Conservation (phyloP, 2,113 vertebrate species). For the Corydoras sp. region DNA sequence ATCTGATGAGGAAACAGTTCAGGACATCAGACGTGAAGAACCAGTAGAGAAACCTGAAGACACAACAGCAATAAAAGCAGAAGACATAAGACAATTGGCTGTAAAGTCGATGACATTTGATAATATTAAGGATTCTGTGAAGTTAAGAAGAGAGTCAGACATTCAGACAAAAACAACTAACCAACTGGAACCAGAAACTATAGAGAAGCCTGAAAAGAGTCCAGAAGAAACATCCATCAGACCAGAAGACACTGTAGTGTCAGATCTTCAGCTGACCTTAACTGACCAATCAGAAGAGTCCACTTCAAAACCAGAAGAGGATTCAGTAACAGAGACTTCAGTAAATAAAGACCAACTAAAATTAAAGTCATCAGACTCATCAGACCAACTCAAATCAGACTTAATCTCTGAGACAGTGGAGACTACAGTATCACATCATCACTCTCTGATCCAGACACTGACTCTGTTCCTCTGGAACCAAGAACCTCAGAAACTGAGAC, state of each 20-base stretch:
- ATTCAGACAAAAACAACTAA: background rate
- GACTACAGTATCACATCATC: too few species aligned
- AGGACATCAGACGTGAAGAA: background rate
- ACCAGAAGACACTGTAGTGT: background rate
- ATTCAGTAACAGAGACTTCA: too few species aligned
- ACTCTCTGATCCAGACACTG: too few species aligned
- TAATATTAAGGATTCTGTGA: too few species aligned
- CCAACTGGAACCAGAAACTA: background rate
- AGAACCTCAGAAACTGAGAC: background rate
- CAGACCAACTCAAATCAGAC: background rate
- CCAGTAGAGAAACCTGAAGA: background rate
- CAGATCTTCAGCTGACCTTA: too few species aligned
- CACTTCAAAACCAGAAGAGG: too few species aligned
- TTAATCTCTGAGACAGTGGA: background rate
- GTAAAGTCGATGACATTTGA: background rate
- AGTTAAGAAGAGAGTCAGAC: too few species aligned
- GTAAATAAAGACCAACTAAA: too few species aligned
- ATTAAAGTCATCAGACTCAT: background rate
- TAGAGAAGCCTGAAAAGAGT: background rate
- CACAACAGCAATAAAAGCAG: background rate
- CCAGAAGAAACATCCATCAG: background rate
- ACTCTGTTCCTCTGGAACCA: background rate
- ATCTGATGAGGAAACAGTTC: too few species aligned
- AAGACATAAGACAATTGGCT: background rate
- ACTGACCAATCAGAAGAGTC: background rate